Base-by-base conservation (phyloP, 2,113 vertebrate species). In the Cynopterus brachyotis region DNA sequence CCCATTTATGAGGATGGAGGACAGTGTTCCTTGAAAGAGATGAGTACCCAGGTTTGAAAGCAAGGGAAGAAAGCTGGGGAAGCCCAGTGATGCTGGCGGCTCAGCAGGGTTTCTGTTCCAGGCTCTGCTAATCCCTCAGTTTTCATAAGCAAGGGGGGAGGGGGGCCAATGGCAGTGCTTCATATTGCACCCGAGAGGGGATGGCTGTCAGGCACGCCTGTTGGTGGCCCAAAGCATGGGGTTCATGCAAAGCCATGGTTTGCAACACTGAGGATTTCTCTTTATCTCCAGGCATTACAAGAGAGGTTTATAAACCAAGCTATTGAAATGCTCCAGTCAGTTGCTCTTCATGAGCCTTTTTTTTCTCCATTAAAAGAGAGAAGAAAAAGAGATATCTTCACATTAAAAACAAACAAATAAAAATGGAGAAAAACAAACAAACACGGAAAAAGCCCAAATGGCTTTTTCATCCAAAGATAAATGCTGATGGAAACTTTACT, bases 11-110 rank as follows among this genome's bases (percentile, higher is more conserved):
- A 70, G 70, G 59, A 64, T 17, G 64, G 75, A 89, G 96, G 89
- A 75, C 42, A 57, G 62, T 81, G 86, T 96, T 92, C 62, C 70
- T 76, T 4, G 70, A 93, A 95, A 83, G 88, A 84, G 24, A 42
- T 30, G 50, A 19, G 35, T 57, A 59, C 67, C 19, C 78, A 55
- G 35, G 28, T 67, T 89, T 53, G 83, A 45, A 73, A 94, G 66
- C 91, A 94, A 35, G 70, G 57, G 53, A 55, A 94, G 45, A 72
- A 76, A 86, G 81, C 6, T 0, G 62, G 35, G 9, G 0, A 6
- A 50, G 20, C 0, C 0, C 47, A 80, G 66, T 67, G 69, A 79
- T 50, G 37, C n/a, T n/a, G 26, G 22, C 9, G 0, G 45, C 53
- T 89, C 60, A 32, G 67, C 3, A 12, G 79, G 84, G 82, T 69